phyloP scores from a whole-genome alignment of 2,797 vertebrate species.

The Paguma larvata region DNA sequence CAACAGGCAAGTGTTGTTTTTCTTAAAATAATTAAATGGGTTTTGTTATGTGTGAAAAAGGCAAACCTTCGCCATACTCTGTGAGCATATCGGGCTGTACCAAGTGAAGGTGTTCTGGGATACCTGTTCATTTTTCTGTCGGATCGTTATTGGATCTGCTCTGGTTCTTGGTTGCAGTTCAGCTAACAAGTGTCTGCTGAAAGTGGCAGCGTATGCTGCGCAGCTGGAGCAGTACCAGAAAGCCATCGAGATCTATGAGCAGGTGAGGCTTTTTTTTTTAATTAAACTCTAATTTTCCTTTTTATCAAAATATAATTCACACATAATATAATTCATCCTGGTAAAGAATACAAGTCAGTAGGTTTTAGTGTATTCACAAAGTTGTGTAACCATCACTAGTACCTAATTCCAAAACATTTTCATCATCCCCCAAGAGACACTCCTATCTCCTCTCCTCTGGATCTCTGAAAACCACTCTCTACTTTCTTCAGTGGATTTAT shows the following conservation, averaged over 20 bases:
- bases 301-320: neutral
- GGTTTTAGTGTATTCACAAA: neutral
- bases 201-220: conserved; percentile 96
- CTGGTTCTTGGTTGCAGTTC: conserved; percentile 91
- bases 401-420: neutral
- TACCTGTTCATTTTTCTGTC: neutral
- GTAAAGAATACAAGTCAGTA: neutral
- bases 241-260: conserved; percentile 98
- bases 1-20: conserved; percentile 92
- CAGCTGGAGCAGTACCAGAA: conserved; percentile 99
- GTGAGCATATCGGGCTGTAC: neutral
- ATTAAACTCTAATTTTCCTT: neutral
- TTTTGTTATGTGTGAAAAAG: neutral
- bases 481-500: neutral
- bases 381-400: neutral
- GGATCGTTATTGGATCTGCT: fast-evolving
- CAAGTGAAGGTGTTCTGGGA: neutral
- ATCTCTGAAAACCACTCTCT: neutral
- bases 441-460: neutral
- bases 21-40: neutral
- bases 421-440: neutral
- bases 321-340: neutral
- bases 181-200: conserved; percentile 99
- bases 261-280: conserved; percentile 89
- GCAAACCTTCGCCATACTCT: neutral